Conservation (phyloP, 2,797 vertebrate species). For the Manis crassicaudata region DNA sequence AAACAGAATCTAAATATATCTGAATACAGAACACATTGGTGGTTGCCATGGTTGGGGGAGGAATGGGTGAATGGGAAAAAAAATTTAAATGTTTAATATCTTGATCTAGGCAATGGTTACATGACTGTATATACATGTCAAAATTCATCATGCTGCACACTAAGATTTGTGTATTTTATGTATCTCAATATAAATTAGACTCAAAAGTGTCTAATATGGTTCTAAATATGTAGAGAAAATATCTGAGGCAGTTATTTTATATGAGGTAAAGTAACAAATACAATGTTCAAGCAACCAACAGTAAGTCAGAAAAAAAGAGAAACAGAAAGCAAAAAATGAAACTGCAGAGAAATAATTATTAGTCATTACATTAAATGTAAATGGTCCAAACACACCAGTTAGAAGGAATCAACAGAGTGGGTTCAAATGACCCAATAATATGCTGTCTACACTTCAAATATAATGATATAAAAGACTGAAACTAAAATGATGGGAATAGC, state of each 20-base stretch:
- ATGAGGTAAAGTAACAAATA: not conserved
- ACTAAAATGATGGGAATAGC: not conserved
- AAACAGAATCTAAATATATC: no score
- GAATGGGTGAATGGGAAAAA: no score
- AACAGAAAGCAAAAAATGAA: not conserved
- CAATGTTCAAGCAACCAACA: not conserved
- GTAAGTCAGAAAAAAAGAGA: not conserved
- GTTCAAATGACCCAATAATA: not conserved
- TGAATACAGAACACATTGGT: no score
- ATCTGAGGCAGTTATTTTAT: not conserved
- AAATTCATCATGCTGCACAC: no score
- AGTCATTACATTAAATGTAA: not conserved
- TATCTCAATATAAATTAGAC: no score
- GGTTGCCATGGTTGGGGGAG: no score
- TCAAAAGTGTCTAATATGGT: not conserved
- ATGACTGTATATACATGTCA: no score
- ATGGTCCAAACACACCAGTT: not conserved
- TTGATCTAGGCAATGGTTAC: no score
- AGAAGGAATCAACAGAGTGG: not conserved
- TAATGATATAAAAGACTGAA: not conserved
- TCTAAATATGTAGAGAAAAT: constrained; percentile 10
- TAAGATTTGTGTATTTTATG: no score
- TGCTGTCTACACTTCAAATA: not conserved
- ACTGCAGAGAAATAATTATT: not conserved
- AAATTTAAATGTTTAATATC: no score